Percentiles rank a stretch among this genome's conserved stretches.
phyloP scores from a whole-genome alignment of 2,888 invertebrate genomes.

The Julus scanicus region DNA sequence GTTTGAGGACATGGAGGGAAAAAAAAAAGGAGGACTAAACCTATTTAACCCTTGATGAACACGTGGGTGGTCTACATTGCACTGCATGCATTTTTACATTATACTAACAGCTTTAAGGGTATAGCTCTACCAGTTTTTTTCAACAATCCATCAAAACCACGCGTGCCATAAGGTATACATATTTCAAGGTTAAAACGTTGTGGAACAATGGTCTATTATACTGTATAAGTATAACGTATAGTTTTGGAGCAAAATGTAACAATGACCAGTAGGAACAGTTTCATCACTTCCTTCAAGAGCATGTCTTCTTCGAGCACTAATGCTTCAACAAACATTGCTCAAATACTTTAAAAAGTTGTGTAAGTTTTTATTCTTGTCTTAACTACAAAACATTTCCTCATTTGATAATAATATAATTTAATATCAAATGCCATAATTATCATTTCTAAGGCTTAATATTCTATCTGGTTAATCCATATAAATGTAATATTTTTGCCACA shows the following conservation, averaged over 20 bases:
- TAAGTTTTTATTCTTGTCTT: neutral
- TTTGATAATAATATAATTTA: too few relatives aligned
- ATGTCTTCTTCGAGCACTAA: too few relatives aligned
- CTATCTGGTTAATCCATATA: neutral
- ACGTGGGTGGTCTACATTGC: neutral
- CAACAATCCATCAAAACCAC: neutral
- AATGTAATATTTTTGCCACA: neutral
- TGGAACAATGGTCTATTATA: too few relatives aligned
- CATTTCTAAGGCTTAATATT: too few relatives aligned
- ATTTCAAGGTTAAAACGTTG: neutral
- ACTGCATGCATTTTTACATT: neutral
- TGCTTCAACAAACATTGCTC: too few relatives aligned
- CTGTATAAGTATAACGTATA: too few relatives aligned
- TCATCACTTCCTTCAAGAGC: too few relatives aligned
- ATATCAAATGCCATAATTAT: too few relatives aligned
- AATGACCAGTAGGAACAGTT: too few relatives aligned
- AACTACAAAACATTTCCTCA: neutral
- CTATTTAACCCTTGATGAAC: constrained; percentile 8
- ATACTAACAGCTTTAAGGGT: neutral
- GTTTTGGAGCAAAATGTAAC: too few relatives aligned
- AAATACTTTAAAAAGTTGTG: too few relatives aligned
- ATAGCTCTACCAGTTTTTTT: neutral
- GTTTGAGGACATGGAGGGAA: neutral
- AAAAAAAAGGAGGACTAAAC: neutral
- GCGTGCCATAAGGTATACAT: neutral